Conservation (phyloP, 2,113 vertebrate species). For the Mustela nigripes region DNA sequence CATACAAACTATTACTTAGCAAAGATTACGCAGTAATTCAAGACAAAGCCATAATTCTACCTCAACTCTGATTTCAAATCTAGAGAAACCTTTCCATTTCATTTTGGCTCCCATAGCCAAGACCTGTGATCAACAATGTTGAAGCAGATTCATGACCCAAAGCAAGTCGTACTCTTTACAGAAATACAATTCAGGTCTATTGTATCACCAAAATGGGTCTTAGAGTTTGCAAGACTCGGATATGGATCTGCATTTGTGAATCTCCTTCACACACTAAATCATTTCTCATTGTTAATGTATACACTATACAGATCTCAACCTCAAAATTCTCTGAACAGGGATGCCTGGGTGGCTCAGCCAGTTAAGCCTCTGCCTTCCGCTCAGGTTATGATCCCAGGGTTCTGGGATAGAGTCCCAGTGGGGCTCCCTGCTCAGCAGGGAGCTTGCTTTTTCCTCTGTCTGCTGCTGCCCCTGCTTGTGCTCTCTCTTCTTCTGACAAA, state of each 20-base stretch:
- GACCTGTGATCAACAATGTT: background rate
- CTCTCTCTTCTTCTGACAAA: background rate
- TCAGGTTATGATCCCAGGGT: background rate
- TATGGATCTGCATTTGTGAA: background rate
- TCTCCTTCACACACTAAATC: background rate
- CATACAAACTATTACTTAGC: background rate
- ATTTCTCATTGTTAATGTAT: background rate
- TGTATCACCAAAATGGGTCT: background rate
- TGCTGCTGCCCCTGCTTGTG: background rate
- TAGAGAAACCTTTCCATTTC: background rate
- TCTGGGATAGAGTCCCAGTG: background rate
- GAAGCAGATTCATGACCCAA: background rate
- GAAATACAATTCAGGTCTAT: background rate
- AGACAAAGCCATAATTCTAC: background rate
- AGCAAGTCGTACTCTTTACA: background rate
- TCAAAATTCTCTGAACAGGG: background rate
- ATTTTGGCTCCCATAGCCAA: background rate
- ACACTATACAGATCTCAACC: background rate
- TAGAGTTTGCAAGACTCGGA: background rate
- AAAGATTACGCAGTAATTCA: slow-evolving; percentile 12
- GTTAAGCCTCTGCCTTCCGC: background rate
- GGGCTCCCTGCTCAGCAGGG: background rate
- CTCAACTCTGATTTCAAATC: background rate
- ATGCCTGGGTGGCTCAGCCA: background rate
- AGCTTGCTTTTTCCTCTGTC: background rate